Conservation (phyloP, 2,113 vertebrate species). For the Chitala chitala region DNA sequence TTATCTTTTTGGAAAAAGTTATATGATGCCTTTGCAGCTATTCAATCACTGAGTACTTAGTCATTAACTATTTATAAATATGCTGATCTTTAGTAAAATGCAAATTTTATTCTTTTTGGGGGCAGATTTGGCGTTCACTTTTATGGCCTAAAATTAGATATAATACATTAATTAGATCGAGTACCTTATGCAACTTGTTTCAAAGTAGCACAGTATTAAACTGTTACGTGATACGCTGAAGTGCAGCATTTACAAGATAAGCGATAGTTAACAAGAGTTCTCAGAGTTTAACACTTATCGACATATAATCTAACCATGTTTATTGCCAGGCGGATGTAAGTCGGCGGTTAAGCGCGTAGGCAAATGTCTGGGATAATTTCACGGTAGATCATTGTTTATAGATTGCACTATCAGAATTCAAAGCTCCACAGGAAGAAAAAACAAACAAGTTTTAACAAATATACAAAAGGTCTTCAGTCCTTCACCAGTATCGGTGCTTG, state of each 20-base stretch:
- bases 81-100: too few relatives aligned
- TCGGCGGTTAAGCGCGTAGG: background rate
- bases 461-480: background rate
- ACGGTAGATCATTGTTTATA: background rate
- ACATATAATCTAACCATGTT: background rate
- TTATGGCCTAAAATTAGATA: too few relatives aligned
- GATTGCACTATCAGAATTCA: background rate
- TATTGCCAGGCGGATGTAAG: background rate
- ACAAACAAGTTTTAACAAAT: background rate
- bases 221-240: background rate
- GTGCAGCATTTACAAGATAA: background rate
- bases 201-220: too few relatives aligned
- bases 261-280: background rate
- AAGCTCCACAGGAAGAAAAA: background rate
- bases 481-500: background rate
- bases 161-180: too few relatives aligned
- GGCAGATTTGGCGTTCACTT: too few relatives aligned
- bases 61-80: too few relatives aligned
- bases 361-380: background rate
- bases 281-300: background rate
- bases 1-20: too few relatives aligned
- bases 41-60: too few relatives aligned
- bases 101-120: too few relatives aligned
- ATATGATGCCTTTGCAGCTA: too few relatives aligned
- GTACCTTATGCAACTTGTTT: too few relatives aligned